Conservation (phyloP, 2,797 vertebrate species). For the Gallinago nigripennis region DNA sequence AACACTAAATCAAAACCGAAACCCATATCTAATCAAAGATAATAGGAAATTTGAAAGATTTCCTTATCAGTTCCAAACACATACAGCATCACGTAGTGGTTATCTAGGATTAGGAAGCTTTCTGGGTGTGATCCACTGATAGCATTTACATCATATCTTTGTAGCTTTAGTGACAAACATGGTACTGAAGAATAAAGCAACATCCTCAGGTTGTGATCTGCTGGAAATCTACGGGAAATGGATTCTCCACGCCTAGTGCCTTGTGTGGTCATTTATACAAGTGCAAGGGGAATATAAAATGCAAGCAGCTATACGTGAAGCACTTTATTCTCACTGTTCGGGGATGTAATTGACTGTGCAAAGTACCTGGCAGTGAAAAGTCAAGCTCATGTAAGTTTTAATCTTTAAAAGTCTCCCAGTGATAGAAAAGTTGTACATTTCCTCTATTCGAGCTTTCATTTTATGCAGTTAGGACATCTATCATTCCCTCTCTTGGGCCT, state of each 20-base stretch:
- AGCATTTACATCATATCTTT: neutral
- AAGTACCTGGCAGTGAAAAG: neutral
- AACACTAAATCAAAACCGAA: constrained; percentile 51
- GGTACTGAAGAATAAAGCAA: constrained; percentile 13
- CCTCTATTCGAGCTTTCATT: neutral
- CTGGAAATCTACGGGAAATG: constrained; percentile 7
- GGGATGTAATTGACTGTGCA: neutral
- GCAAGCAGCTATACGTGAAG: neutral
- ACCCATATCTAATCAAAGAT: constrained; percentile 41
- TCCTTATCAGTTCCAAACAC: constrained; percentile 53
- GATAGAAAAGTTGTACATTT: neutral
- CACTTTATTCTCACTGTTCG: neutral
- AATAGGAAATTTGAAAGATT: constrained; percentile 38
- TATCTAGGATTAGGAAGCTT: constrained; percentile 41
- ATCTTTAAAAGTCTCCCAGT: constrained; percentile 9
- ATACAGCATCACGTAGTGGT: constrained; percentile 13
- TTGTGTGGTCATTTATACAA: neutral
- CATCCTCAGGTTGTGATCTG: neutral
- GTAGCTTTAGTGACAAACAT: constrained; percentile 22
- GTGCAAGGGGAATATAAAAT: neutral
- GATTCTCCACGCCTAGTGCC: neutral
- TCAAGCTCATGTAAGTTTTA: neutral
- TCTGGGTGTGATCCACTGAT: constrained; percentile 9
- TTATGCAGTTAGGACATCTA: constrained; percentile 4
- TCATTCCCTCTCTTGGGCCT: neutral